These are phyloP conservation scores for Actenoides hombroni DNA, from an alignment of 2,113 vertebrate species.

Conservation along the genomic window DNA sequence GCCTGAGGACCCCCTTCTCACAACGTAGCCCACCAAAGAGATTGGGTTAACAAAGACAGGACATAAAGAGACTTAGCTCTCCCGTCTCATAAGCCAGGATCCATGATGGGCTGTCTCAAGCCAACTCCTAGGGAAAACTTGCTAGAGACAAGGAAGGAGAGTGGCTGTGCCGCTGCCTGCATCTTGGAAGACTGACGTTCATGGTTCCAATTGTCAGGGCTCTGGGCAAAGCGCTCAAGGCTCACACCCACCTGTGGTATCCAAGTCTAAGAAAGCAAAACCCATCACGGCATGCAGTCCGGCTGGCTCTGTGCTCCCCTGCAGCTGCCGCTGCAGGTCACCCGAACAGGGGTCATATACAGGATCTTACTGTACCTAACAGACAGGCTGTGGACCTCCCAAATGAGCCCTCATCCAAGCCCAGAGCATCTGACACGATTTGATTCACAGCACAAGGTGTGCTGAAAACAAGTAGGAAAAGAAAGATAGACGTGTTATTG, in stretches of 20 bases:
- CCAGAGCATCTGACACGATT: neutral
- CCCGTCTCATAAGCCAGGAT: neutral
- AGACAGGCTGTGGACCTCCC: neutral
- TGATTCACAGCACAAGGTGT: rapidly evolving
- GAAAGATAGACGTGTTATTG: rapidly evolving
- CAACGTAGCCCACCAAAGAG: neutral
- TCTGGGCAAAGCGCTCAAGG: neutral
- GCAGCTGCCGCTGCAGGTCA: neutral
- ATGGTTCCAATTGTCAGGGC: neutral
- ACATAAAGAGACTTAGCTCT: neutral
- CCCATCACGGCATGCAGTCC: rapidly evolving
- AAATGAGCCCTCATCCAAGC: rapidly evolving
- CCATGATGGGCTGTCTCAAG: neutral
- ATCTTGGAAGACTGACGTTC: rapidly evolving
- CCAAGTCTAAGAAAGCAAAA: neutral
- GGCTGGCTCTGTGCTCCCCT: neutral
- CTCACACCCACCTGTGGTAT: neutral
- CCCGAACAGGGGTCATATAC: rapidly evolving
- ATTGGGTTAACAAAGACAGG: neutral
- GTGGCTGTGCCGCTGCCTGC: neutral
- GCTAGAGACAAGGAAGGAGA: neutral
- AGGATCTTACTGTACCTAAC: rapidly evolving
- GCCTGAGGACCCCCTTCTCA: neutral
- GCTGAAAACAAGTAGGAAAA: neutral
- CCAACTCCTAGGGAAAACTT: neutral